Percentiles rank a stretch among this genome's conserved stretches.
Conservation (phyloP, 2,797 vertebrate species). For the Acrocephalus scirpaceus region DNA sequence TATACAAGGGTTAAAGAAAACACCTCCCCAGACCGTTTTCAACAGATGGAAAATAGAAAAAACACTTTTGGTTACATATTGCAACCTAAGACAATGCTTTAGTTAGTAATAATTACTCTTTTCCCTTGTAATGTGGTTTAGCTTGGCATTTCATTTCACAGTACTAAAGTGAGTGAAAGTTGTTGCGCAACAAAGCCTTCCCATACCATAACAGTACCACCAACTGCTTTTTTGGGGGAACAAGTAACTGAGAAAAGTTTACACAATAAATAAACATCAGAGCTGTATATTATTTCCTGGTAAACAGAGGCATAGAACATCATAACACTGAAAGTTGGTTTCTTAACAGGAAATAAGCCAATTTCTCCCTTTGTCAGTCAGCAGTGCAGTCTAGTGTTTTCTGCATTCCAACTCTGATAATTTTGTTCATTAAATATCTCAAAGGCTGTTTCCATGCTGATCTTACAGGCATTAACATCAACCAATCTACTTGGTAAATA, state of each 20-base stretch:
- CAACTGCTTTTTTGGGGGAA: not conserved
- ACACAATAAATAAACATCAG: not conserved
- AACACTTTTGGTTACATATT: too few relatives aligned
- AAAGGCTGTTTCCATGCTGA: not conserved
- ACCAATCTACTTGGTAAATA: not conserved
- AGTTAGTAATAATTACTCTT: not conserved
- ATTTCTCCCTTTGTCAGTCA: constrained; percentile 8
- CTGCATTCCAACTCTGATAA: not conserved
- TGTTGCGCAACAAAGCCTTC: not conserved
- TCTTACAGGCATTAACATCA: constrained; percentile 19
- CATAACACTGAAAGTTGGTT: constrained; percentile 3
- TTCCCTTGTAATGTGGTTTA: not conserved
- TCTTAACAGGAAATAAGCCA: constrained; percentile 25
- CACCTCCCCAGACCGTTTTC: too few relatives aligned
- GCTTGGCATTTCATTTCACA: not conserved
- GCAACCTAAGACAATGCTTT: not conserved
- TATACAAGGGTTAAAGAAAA: too few relatives aligned
- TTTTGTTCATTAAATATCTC: not conserved
- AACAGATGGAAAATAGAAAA: too few relatives aligned
- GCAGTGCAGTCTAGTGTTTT: not conserved
- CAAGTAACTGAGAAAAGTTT: not conserved
- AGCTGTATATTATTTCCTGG: not conserved
- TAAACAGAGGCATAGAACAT: not conserved
- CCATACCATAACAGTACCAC: not conserved
- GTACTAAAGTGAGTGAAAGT: not conserved